Conservation (phyloP, 2,113 vertebrate species). For the Urocynchramus pylzowi region DNA sequence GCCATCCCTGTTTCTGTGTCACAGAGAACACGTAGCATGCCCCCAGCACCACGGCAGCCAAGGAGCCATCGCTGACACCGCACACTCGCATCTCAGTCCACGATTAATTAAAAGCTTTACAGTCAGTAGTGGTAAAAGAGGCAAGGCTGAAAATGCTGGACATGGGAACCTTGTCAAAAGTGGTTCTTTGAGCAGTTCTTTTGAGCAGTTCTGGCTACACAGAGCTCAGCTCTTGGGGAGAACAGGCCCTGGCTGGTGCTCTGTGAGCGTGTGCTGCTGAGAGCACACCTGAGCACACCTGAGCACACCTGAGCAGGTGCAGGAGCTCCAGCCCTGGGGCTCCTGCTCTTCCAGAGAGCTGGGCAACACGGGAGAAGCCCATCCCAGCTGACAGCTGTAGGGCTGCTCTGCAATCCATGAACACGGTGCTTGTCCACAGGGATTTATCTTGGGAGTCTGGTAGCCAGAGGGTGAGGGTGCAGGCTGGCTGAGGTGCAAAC, state of each 20-base stretch:
- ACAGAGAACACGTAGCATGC: neutral
- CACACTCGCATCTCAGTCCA: rapidly evolving
- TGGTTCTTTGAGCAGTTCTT: neutral
- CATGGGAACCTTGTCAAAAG: neutral
- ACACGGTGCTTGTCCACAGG: neutral
- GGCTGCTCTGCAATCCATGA: neutral
- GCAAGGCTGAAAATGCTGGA: neutral
- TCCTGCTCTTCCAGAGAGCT: neutral
- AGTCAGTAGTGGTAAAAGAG: neutral
- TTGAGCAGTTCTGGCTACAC: neutral
- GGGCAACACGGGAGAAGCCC: neutral
- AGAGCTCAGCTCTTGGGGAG: rapidly evolving
- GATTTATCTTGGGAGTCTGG: neutral
- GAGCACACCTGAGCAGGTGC: neutral
- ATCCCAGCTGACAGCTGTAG: neutral
- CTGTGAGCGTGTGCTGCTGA: rapidly evolving
- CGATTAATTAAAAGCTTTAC: neutral
- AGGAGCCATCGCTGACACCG: rapidly evolving
- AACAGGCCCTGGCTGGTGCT: neutral
- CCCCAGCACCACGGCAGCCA: neutral
- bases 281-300: neutral
- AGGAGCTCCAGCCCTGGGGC: rapidly evolving
- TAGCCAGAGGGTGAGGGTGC: neutral
- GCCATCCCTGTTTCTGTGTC: neutral
- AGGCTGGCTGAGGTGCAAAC: neutral